Conservation (phyloP, 2,888 invertebrate genomes). For the Epirrita christyi region DNA sequence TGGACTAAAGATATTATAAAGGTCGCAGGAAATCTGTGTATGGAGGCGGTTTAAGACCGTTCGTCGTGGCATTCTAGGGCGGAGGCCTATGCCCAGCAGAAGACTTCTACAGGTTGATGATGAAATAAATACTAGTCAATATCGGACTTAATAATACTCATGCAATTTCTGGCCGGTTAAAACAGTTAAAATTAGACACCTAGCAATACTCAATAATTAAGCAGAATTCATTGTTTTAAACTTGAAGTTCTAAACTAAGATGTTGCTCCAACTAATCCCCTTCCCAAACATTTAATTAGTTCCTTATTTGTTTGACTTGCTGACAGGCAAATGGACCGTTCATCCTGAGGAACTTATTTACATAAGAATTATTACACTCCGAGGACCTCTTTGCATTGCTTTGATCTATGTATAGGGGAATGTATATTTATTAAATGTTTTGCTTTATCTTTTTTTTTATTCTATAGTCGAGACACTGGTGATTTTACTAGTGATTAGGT, state of each 20-base stretch:
- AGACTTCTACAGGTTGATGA: no score
- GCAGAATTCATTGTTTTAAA: slow-evolving; percentile 12
- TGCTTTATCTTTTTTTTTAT: no score
- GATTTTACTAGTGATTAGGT: background rate
- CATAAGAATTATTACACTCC: slow-evolving; percentile 30
- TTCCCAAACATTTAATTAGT: slow-evolving; percentile 34
- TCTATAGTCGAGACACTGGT: background rate
- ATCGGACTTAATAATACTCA: background rate
- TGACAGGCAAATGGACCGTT: slow-evolving; percentile 40
- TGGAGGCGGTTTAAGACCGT: no score
- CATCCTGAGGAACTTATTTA: slow-evolving; percentile 32
- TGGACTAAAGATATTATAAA: no score
- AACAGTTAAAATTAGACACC: background rate
- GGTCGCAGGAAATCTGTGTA: no score
- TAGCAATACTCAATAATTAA: slow-evolving; percentile 6
- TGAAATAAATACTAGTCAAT: no score
- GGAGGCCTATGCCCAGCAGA: no score
- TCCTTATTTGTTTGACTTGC: slow-evolving; percentile 42
- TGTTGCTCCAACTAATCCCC: slow-evolving; percentile 22
- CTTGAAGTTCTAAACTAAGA: slow-evolving; percentile 28
- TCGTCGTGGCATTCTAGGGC: no score
- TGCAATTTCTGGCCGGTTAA: background rate
- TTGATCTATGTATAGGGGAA: slow-evolving; percentile 23
- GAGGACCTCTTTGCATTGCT: slow-evolving; percentile 26
- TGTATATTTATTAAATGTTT: slow-evolving; percentile 16